Conservation (phyloP, 2,113 vertebrate genomes). For the Nothobranchius furzeri region DNA sequence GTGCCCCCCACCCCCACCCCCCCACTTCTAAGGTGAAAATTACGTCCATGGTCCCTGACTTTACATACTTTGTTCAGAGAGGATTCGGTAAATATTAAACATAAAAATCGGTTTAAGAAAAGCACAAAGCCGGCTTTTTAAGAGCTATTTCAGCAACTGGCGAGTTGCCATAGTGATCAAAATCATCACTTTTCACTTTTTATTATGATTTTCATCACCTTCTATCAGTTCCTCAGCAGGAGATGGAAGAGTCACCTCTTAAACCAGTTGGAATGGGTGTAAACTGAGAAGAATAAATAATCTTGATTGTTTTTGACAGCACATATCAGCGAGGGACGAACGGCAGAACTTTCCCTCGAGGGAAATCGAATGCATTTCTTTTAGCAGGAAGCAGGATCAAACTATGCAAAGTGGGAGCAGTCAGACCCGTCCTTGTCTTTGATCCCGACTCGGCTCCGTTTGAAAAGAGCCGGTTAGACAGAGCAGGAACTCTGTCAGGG, state of each 20-base stretch:
- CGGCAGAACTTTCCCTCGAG: conserved; percentile 16
- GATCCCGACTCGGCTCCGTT: conserved; percentile 44
- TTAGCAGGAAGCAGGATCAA: conserved; percentile 43
- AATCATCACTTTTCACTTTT: conserved; percentile 1
- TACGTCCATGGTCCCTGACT: neutral
- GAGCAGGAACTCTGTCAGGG: conserved; percentile 61
- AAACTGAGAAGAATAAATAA: neutral
- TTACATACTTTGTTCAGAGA: conserved; percentile 16
- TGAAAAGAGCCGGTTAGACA: conserved; percentile 47
- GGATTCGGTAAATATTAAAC: neutral
- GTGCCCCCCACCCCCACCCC: too few relatives aligned
- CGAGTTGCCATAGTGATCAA: neutral
- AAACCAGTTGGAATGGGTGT: neutral
- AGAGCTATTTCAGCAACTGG: neutral
- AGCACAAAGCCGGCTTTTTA: neutral
- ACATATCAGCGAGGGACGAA: neutral
- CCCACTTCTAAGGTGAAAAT: too few relatives aligned
- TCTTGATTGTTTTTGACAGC: neutral
- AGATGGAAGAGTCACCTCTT: neutral
- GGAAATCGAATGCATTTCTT: conserved; percentile 7
- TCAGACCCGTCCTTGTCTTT: conserved; percentile 55
- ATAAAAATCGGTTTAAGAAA: neutral
- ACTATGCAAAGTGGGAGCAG: conserved; percentile 47
- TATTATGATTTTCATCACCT: neutral
- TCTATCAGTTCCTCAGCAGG: neutral